phyloP scores from a whole-genome alignment of 2,797 vertebrate genomes.

The Hybognathus amarus region DNA sequence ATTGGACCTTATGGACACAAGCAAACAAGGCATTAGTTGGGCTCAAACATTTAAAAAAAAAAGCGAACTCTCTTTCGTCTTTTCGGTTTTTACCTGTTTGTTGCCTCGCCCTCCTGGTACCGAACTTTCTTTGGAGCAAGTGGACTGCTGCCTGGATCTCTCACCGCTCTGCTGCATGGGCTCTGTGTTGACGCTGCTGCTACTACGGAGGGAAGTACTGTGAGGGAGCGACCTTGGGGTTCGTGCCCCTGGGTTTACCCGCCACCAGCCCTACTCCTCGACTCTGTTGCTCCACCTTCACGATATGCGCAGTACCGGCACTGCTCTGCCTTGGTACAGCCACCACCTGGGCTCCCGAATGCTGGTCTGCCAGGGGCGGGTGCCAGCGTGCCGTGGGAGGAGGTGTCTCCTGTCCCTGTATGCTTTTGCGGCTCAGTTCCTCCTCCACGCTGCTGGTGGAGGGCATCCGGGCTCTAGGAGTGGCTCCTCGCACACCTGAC shows the following conservation, averaged over 20 bases:
- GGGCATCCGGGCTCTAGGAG: conserved; percentile 65
- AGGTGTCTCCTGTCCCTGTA: conserved; percentile 80
- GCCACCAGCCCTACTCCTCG: conserved; percentile 66
- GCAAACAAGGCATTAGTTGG: conserved; percentile 71
- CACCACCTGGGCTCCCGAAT: conserved; percentile 68
- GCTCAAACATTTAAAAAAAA: conserved; percentile 15
- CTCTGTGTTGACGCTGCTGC: conserved; percentile 81
- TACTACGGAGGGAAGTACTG: conserved; percentile 84
- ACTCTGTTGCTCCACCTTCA: conserved; percentile 82
- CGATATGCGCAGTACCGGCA: conserved; percentile 86
- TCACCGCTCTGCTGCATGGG: conserved; percentile 73
- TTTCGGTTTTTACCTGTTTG: conserved; percentile 64
- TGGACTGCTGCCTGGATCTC: conserved; percentile 80
- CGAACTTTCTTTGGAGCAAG: conserved; percentile 82
- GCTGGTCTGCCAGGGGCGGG: conserved; percentile 38
- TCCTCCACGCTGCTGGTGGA: conserved; percentile 88
- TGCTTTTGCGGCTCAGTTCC: conserved; percentile 77
- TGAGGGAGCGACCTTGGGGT: conserved; percentile 80
- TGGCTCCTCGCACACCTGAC: conserved; percentile 72
- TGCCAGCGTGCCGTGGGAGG: conserved; percentile 65
- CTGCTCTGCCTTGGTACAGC: conserved; percentile 86
- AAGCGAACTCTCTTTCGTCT: not conserved
- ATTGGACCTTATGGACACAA: conserved; percentile 77
- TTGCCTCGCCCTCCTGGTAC: conserved; percentile 79
- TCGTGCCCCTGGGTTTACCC: conserved; percentile 73